Conservation (phyloP, 2,797 vertebrate species). For the Myotis daubentonii region DNA sequence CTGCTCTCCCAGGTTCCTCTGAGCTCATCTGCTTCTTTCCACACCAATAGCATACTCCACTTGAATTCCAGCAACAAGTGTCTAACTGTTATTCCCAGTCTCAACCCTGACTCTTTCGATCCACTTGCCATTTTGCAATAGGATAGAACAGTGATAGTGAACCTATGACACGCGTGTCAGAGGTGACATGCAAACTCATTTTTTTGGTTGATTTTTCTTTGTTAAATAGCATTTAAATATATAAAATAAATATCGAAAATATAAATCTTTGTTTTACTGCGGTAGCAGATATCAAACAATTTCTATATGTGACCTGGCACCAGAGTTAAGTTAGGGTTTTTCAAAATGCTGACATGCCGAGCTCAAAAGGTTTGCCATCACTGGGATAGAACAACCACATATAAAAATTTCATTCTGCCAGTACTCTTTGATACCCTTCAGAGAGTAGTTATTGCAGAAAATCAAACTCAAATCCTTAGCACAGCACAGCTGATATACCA, state of each 20-base stretch:
- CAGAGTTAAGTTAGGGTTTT: no score
- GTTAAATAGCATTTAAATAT: no score
- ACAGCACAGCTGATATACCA: not conserved
- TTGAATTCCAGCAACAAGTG: not conserved
- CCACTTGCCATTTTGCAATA: not conserved
- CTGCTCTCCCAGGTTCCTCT: not conserved
- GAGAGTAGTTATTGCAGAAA: not conserved
- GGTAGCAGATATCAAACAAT: no score
- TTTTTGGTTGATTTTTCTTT: no score
- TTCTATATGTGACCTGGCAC: no score
- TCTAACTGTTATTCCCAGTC: not conserved
- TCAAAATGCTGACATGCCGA: no score
- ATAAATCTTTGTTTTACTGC: no score
- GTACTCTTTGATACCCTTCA: not conserved
- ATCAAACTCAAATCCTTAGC: not conserved
- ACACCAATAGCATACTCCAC: fast-evolving
- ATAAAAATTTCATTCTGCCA: not conserved
- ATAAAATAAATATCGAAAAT: no score
- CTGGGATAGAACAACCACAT: not conserved
- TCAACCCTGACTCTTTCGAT: not conserved
- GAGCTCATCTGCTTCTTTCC: not conserved
- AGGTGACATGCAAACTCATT: no score
- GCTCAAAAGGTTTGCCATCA: no score
- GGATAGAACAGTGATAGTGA: not conserved
- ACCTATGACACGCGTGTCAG: no score